These are phyloP conservation scores for Leuctra nigra DNA, from an alignment of 2,888 invertebrate species.

Conservation along the genomic window DNA sequence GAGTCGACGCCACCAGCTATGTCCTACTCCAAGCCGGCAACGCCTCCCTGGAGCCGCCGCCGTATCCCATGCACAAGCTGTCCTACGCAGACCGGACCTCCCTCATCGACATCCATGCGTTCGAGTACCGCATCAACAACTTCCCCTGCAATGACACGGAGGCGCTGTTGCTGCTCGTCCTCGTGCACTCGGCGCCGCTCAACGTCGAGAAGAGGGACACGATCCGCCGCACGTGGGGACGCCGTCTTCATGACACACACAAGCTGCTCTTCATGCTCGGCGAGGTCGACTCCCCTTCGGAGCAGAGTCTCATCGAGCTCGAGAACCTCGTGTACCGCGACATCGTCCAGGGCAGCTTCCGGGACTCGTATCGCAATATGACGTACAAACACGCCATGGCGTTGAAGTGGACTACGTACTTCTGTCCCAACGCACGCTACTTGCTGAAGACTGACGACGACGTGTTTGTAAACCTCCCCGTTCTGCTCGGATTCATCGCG, in stretches of 20 bases:
- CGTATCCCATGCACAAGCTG: slow-evolving; percentile 28
- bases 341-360: slow-evolving; percentile 68
- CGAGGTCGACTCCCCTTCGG: slow-evolving; percentile 37
- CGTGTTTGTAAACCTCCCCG: slow-evolving; percentile 42
- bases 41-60: slow-evolving; percentile 23
- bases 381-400: slow-evolving; percentile 81
- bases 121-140: slow-evolving; percentile 55
- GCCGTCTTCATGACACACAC: neutral
- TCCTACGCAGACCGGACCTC: slow-evolving; percentile 36
- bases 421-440: slow-evolving; percentile 59
- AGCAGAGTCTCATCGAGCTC: slow-evolving; percentile 38
- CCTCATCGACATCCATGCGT: slow-evolving; percentile 53
- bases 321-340: slow-evolving; percentile 57
- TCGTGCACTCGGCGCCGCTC: slow-evolving; percentile 61
- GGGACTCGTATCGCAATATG: slow-evolving; percentile 72
- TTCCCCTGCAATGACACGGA: slow-evolving; percentile 45
- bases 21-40: slow-evolving; percentile 25
- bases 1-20: slow-evolving; percentile 24
- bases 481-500: slow-evolving; percentile 42
- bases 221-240: slow-evolving; percentile 64
- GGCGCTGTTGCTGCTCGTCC: slow-evolving; percentile 51
- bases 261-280: slow-evolving; percentile 61
- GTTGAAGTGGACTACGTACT: slow-evolving; percentile 66
- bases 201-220: slow-evolving; percentile 57
- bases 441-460: slow-evolving; percentile 45